These are phyloP conservation scores for Holacanthus passer DNA, from an alignment of 2,113 vertebrate genomes.

Conservation along the genomic window DNA sequence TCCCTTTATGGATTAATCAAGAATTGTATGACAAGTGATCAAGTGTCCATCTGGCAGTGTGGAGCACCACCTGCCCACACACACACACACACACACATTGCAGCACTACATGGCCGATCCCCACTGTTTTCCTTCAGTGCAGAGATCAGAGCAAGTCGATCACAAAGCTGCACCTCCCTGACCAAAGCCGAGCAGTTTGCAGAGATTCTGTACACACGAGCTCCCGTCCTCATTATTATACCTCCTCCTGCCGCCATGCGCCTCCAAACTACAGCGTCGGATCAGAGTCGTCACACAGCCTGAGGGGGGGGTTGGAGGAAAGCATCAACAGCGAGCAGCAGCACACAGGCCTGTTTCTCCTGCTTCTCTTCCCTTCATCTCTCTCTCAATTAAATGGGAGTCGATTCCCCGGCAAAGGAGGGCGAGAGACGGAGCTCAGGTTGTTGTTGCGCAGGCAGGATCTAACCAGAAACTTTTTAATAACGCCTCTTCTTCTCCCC, in stretches of 20 bases:
- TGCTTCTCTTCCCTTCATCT: conserved; percentile 28
- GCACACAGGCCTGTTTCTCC: conserved; percentile 16
- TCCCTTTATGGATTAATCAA: conserved; percentile 54
- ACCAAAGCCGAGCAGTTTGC: background rate
- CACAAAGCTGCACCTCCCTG: conserved; percentile 24
- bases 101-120: background rate
- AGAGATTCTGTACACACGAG: background rate
- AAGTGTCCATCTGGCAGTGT: conserved; percentile 62
- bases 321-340: conserved; percentile 12
- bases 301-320: too few relatives aligned
- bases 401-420: conserved; percentile 11
- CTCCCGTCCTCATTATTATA: conserved; percentile 8
- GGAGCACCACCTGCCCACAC: conserved; percentile 41
- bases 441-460: conserved; percentile 8
- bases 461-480: conserved; percentile 35
- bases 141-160: conserved; percentile 34
- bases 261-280: conserved; percentile 16
- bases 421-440: conserved; percentile 26
- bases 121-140: conserved; percentile 18
- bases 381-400: conserved; percentile 56
- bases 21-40: conserved; percentile 54
- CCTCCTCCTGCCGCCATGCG: background rate
- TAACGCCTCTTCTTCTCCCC: conserved; percentile 15
- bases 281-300: conserved; percentile 11
- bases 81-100: conserved; percentile 22